Percentiles rank a stretch among this genome's conserved stretches.
Conservation (phyloP, 2,888 invertebrate species). For the Mamestra brassicae region DNA sequence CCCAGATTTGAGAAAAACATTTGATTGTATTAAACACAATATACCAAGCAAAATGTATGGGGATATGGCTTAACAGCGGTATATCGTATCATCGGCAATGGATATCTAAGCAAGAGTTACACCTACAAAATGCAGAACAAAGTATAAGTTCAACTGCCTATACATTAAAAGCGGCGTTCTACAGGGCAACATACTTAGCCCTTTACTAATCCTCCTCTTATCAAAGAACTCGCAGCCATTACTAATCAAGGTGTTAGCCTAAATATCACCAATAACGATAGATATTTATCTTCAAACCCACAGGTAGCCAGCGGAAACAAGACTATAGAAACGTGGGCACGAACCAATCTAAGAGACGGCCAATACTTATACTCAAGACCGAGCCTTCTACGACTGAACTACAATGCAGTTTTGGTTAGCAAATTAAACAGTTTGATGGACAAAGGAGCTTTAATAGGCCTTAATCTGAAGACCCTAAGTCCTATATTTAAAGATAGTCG, state of each 20-base stretch:
- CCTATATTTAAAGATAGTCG: constrained; percentile 93
- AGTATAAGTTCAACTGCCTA: not conserved
- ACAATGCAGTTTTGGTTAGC: constrained; percentile 92
- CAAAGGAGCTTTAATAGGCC: constrained; percentile 94
- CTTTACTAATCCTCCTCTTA: not conserved
- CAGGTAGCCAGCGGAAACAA: constrained; percentile 94
- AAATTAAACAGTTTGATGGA: constrained; percentile 93
- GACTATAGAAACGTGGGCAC: constrained; percentile 94
- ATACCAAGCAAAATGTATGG: not conserved
- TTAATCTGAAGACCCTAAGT: constrained; percentile 94
- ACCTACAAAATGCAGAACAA: not conserved
- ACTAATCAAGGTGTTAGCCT: not conserved
- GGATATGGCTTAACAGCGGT: not conserved
- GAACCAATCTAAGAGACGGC: constrained; percentile 92
- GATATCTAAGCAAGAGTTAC: too few species aligned
- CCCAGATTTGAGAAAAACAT: constrained; percentile 3
- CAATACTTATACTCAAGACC: constrained; percentile 95
- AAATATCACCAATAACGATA: not conserved
- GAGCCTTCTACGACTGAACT: constrained; percentile 94
- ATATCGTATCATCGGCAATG: not conserved
- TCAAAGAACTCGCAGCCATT: not conserved
- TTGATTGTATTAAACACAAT: constrained; percentile 14
- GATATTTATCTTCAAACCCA: constrained; percentile 10
- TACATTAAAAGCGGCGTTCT: not conserved
- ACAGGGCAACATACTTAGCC: constrained; percentile 21